Evolutionary conservation across 2,888 invertebrate genomes (phyloP).

Genomic region (Himalopsyche kuldschensis): DNA sequence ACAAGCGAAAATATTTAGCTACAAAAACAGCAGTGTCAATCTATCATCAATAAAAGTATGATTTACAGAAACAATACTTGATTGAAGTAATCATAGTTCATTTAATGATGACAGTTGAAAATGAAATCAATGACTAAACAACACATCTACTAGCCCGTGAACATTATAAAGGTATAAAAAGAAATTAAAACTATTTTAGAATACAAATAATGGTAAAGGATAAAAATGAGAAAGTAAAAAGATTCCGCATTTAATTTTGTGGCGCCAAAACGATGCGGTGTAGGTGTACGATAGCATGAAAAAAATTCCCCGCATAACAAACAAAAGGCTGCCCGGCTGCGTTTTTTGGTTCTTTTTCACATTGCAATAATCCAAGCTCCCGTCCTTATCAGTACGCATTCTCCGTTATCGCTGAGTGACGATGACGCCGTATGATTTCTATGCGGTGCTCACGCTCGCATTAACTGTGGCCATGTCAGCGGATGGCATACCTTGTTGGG

Average conservation of each 20-base stretch:
- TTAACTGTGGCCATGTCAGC: conserved; percentile 10
- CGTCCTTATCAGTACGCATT: not conserved
- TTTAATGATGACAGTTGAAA: not conserved
- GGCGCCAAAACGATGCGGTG: not conserved
- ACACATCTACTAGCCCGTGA: not conserved
- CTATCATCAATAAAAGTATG: not conserved
- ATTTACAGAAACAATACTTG: not conserved
- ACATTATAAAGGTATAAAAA: not conserved
- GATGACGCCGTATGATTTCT: not conserved
- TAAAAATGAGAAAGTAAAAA: not conserved
- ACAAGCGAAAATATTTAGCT: not conserved
- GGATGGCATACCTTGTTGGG: conserved; percentile 12
- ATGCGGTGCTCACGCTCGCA: not conserved
- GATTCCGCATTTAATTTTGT: not conserved
- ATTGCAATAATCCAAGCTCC: not conserved
- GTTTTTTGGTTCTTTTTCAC: not conserved
- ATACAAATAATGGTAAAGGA: not conserved
- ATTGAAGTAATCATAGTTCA: not conserved
- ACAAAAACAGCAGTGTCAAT: not conserved
- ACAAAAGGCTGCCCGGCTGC: not conserved
- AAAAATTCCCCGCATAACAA: not conserved
- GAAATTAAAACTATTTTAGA: not conserved
- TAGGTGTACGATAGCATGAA: not conserved
- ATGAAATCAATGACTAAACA: not conserved
- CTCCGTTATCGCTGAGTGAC: not conserved